phyloP scores from a whole-genome alignment of 2,113 vertebrate species.

The Micromys minutus region DNA sequence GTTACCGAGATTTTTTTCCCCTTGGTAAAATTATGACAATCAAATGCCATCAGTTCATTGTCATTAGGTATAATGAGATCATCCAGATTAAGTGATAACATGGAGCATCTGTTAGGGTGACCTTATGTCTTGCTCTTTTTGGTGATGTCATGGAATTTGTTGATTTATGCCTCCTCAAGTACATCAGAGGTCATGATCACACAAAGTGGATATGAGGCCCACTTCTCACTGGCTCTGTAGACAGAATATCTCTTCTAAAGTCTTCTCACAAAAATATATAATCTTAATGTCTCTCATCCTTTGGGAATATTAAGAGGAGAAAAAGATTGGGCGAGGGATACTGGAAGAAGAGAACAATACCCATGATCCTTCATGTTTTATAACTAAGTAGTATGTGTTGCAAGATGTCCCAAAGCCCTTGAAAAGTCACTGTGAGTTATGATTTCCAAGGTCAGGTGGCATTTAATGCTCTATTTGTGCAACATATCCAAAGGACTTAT shows the following conservation, averaged over 20 bases:
- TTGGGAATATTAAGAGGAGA: neutral
- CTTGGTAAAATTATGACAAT: constrained; percentile 70
- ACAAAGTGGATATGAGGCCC: neutral
- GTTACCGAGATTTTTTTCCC: constrained; percentile 61
- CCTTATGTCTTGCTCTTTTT: constrained; percentile 54
- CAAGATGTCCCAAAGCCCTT: neutral
- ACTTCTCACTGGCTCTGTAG: neutral
- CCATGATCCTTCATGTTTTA: neutral
- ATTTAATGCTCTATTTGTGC: neutral
- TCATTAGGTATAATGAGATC: constrained; percentile 78
- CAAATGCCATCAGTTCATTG: constrained; percentile 68
- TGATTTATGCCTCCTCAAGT: constrained; percentile 55
- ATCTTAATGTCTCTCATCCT: neutral
- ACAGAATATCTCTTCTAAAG: neutral
- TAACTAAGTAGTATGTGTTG: neutral
- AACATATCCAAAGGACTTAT: neutral
- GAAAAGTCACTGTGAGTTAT: neutral
- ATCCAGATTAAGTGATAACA: constrained; percentile 63
- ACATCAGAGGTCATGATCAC: neutral
- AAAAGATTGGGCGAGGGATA: neutral
- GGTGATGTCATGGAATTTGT: constrained; percentile 56
- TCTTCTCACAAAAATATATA: neutral
- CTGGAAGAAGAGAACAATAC: neutral
- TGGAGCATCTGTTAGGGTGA: constrained; percentile 71
- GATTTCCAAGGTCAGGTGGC: neutral